Conservation (phyloP, 2,113 vertebrate species). For the Ptyas mucosa region DNA sequence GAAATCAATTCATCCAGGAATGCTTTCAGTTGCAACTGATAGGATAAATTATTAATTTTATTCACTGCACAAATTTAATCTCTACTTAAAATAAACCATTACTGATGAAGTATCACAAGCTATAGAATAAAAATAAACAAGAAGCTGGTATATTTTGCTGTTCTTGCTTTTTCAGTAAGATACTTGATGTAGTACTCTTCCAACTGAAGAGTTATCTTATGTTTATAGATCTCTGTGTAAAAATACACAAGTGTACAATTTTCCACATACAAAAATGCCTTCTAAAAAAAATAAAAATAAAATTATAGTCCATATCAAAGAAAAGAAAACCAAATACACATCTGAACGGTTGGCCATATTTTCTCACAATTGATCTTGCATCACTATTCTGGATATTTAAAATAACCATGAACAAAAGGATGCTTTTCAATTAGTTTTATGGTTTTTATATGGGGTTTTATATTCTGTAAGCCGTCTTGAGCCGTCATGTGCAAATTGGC, state of each 20-base stretch:
- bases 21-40: background rate
- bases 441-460: too few relatives aligned
- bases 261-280: background rate
- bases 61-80: background rate
- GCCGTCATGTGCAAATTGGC: too few relatives aligned
- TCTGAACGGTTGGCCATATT: background rate
- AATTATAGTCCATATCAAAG: background rate
- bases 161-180: background rate
- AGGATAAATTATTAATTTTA: background rate
- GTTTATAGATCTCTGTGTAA: background rate
- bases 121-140: conserved; percentile 6
- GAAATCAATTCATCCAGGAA: background rate
- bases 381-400: background rate
- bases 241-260: background rate
- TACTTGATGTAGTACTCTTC: background rate
- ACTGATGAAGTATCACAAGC: background rate
- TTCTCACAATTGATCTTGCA: background rate
- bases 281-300: background rate
- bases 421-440: background rate
- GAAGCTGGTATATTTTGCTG: background rate
- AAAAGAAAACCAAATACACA: background rate
- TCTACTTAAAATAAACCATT: background rate
- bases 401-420: background rate
- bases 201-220: background rate
- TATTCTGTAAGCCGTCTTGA: too few relatives aligned